Evolutionary conservation across 2,888 invertebrate genomes (phyloP).

Genomic region (Apamea crenata): DNA sequence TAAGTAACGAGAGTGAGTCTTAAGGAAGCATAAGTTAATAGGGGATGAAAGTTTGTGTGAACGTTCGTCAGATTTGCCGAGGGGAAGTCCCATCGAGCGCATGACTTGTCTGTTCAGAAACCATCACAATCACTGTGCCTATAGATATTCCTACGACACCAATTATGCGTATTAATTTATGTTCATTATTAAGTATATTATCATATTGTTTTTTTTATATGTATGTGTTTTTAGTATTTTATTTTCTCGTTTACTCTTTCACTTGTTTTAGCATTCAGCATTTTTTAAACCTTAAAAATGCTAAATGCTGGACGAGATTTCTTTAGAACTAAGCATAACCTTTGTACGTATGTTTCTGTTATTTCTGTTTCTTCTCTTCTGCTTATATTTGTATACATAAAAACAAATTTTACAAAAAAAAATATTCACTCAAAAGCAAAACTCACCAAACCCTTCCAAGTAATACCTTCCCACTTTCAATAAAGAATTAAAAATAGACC

Average conservation of each 20-base stretch:
- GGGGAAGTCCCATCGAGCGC: neutral
- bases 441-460: neutral
- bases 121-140: neutral
- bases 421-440: neutral
- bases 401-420: neutral
- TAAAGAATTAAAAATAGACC: constrained; percentile 54
- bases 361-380: neutral
- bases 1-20: neutral
- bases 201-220: too few relatives aligned
- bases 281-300: too few relatives aligned
- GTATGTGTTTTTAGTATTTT: too few relatives aligned
- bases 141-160: neutral
- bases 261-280: too few relatives aligned
- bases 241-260: too few relatives aligned
- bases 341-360: too few relatives aligned
- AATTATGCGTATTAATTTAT: neutral
- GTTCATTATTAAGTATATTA: too few relatives aligned
- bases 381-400: neutral
- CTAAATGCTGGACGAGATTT: neutral
- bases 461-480: constrained; percentile 35
- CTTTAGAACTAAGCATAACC: neutral
- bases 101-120: neutral
- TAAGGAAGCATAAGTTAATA: neutral
- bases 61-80: neutral
- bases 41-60: neutral